These are phyloP conservation scores for Sceliomorpha sp. DNA, from an alignment of 2,888 invertebrate genomes.

Conservation along the genomic window DNA sequence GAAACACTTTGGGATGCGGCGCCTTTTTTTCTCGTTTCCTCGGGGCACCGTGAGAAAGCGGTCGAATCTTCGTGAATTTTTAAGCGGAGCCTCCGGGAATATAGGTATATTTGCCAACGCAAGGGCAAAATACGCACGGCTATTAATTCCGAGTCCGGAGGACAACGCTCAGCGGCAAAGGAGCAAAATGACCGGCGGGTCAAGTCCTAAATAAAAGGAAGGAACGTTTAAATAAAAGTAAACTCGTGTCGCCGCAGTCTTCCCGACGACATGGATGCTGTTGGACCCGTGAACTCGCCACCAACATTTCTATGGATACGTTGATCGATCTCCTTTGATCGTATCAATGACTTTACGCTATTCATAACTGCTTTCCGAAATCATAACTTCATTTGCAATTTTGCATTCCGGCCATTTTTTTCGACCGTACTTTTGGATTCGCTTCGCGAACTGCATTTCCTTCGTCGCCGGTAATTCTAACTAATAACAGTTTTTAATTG, in stretches of 20 bases:
- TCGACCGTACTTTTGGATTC: neutral
- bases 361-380: slow-evolving; percentile 21
- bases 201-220: slow-evolving; percentile 79
- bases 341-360: slow-evolving; percentile 10
- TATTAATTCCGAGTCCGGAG: slow-evolving; percentile 74
- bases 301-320: slow-evolving; percentile 29
- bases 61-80: slow-evolving; percentile 66
- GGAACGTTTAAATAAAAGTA: slow-evolving; percentile 80
- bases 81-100: slow-evolving; percentile 58
- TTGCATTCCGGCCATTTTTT: slow-evolving; percentile 1
- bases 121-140: slow-evolving; percentile 71
- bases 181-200: slow-evolving; percentile 73
- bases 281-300: slow-evolving; percentile 28
- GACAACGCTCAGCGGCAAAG: slow-evolving; percentile 72
- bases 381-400: slow-evolving; percentile 19
- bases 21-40: slow-evolving; percentile 55
- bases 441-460: neutral
- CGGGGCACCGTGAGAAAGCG: slow-evolving; percentile 73
- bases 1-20: slow-evolving; percentile 57
- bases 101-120: slow-evolving; percentile 64
- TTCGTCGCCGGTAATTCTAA: too few relatives aligned
- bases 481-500: slow-evolving; percentile 15
- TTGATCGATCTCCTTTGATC: slow-evolving; percentile 21
- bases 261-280: slow-evolving; percentile 14
- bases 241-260: slow-evolving; percentile 73